Evolutionary conservation across 2,888 invertebrate genomes (phyloP), one percentile per base, ranked within the genome.

Genomic region (Carterocephalus palaemon): DNA sequence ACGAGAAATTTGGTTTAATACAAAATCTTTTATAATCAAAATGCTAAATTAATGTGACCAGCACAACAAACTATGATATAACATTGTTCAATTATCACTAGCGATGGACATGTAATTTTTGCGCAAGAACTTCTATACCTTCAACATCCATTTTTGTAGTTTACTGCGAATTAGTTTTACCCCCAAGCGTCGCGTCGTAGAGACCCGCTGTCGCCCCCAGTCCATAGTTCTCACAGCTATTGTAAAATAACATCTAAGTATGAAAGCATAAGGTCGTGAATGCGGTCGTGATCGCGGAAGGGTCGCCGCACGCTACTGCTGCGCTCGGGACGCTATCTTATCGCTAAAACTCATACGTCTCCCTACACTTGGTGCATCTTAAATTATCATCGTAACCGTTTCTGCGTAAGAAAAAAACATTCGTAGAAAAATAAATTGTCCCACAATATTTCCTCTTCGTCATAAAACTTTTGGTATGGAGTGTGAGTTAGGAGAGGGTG

Each of bases 401-500:
- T 56, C 54, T 53, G 59, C 58, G 62, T 60, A 53, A 57, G 59
- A 70, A 74, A 61, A 67, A 71, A 75, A 75, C 63, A 56, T 62
- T 55, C 50, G 54, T 81, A 83, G 65, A 81, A 83, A 81, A 83
- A 82, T 81, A 82, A 80, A 73, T 63, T 52, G 62, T 67, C 64
- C 60, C 56, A 58, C n/a, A n/a, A n/a, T 64, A 63, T 66, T 56
- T 20, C 4, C 20, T 8, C 16, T 31, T 31, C 17, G 51, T 29
- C 15, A 54, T 67, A 73, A 72, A 73, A 76, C 70, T 72, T 71
- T 65, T 23, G 23, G 10, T 17, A 53, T 64, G 75, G 71, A 77
- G 73, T 73, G 70, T 68, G 48, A 33, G 33, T 54, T 52, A 46
- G 46, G 39, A 47, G 38, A 42, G 50, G 37, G 24, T 29, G 39